A percentile compares a stretch with the other conserved stretches of the same genome.
Evolutionary conservation across 2,888 invertebrate genomes (phyloP).

Genomic region (Rhagonycha lutea): DNA sequence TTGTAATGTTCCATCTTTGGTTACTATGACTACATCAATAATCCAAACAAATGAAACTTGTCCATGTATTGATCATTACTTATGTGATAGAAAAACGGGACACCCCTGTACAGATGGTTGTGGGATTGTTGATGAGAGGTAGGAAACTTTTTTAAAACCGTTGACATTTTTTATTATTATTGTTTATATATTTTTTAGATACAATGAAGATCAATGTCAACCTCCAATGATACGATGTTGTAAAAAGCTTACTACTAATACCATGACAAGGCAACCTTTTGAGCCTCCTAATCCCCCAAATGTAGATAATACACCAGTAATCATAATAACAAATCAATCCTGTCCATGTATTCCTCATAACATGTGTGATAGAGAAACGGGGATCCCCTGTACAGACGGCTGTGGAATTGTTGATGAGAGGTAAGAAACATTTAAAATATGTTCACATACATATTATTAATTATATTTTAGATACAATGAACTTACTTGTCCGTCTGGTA

Average conservation of each 20-base stretch:
- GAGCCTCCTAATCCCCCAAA: not conserved
- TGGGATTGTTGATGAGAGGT: not conserved
- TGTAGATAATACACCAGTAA: not conserved
- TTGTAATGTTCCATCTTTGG: not conserved
- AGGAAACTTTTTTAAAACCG: not conserved
- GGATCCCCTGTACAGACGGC: not conserved
- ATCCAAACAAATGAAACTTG: not conserved
- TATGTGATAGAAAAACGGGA: not conserved
- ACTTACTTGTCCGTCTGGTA: constrained; percentile 54
- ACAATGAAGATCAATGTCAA: not conserved
- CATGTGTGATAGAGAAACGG: not conserved
- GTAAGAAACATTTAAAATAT: not conserved
- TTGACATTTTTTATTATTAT: not conserved
- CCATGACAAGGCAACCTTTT: not conserved
- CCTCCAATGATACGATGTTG: not conserved
- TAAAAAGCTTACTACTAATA: not conserved
- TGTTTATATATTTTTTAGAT: not conserved
- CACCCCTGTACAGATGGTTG: not conserved
- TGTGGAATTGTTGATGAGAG: not conserved
- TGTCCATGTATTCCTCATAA: not conserved
- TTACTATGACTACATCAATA: not conserved
- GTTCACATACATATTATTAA: not conserved
- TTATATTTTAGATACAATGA: not conserved
- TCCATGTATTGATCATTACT: not conserved
- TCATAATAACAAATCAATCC: not conserved